phyloP scores from a whole-genome alignment of 2,797 vertebrate genomes.

The Rostrhamus sociabilis region DNA sequence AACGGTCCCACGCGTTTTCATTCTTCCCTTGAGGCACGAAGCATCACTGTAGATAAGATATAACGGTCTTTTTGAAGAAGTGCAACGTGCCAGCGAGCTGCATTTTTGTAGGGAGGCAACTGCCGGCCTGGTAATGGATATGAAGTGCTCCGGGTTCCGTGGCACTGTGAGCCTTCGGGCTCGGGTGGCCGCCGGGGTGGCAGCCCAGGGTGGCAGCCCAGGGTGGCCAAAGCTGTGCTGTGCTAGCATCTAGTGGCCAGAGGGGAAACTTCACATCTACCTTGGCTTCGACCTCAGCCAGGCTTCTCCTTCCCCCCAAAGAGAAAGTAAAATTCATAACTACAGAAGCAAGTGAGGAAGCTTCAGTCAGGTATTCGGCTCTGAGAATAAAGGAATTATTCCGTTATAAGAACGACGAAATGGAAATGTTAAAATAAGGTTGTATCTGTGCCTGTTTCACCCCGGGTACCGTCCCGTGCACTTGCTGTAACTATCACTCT shows the following conservation, averaged over 20 bases:
- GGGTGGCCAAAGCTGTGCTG: neutral
- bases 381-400: neutral
- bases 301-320: neutral
- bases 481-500: rapidly evolving
- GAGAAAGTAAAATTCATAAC: neutral
- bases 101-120: neutral
- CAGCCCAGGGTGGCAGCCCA: too few relatives aligned
- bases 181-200: neutral
- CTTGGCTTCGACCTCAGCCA: rapidly evolving
- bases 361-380: neutral
- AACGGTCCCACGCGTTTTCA: rapidly evolving
- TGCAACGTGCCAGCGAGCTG: neutral
- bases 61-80: neutral
- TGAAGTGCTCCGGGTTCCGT: rapidly evolving
- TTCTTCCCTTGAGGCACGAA: neutral
- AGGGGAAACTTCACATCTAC: neutral
- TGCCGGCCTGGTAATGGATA: neutral
- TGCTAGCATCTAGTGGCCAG: neutral
- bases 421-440: neutral
- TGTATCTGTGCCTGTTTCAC: neutral
- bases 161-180: neutral
- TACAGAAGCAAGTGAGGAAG: neutral
- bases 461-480: rapidly evolving
- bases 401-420: neutral
- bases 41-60: rapidly evolving